phyloP scores from a whole-genome alignment of 2,888 invertebrate genomes.

The Pristionchus japonicus region DNA sequence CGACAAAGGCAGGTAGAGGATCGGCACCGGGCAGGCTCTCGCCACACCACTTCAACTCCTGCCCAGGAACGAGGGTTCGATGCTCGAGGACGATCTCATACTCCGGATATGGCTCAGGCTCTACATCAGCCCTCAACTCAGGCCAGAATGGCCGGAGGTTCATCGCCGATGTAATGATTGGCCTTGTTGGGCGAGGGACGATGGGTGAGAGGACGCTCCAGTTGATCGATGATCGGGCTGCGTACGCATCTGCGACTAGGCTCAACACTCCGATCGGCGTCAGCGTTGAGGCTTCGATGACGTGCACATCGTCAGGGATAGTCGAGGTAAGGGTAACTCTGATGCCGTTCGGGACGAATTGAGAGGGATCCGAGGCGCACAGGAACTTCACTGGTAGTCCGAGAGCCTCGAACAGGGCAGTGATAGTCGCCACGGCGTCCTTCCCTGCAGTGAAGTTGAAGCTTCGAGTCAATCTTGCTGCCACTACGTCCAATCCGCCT shows the following conservation, averaged over 20 bases:
- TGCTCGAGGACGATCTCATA: background rate
- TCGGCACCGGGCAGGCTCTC: background rate
- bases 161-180: background rate
- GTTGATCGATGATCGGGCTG: background rate
- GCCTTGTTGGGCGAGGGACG: background rate
- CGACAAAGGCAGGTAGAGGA: background rate
- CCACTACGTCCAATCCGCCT: background rate
- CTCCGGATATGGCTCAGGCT: background rate
- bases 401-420: background rate
- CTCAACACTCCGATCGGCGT: background rate
- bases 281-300: conserved; percentile 14
- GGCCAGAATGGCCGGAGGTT: conserved; percentile 44
- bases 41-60: background rate
- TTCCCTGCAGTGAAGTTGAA: background rate
- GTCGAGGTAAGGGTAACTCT: background rate
- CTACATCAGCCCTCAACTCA: background rate
- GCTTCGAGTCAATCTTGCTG: background rate
- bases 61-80: background rate
- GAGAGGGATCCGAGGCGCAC: background rate
- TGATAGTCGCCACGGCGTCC: background rate
- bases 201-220: background rate
- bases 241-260: conserved; percentile 25
- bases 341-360: background rate
- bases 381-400: background rate
- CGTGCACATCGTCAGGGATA: background rate